Percentiles rank a stretch among this genome's conserved stretches.
Evolutionary conservation across 2,113 vertebrate species (phyloP).

Genomic region (Candoia aspera): DNA sequence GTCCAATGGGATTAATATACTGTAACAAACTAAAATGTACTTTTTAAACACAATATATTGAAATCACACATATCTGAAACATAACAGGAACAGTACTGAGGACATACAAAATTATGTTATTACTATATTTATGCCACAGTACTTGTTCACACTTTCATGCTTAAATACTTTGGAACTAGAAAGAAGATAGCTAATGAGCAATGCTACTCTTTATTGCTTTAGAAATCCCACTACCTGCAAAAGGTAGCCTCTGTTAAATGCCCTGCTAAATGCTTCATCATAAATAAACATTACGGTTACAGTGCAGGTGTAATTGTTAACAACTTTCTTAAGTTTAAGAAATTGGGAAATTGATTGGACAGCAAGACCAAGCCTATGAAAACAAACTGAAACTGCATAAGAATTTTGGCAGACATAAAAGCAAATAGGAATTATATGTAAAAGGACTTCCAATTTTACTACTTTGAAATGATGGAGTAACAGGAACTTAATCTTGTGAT

Average conservation of each 20-base stretch:
- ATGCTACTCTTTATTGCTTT: not conserved
- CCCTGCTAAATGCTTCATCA: not conserved
- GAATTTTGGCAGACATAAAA: not conserved
- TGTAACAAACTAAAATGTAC: not conserved
- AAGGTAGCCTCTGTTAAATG: slow-evolving; percentile 5
- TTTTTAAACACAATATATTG: not conserved
- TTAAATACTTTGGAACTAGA: not conserved
- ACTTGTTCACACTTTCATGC: not conserved
- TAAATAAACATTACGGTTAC: not conserved
- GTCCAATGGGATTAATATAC: not conserved
- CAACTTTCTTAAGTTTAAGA: not conserved
- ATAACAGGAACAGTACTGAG: not conserved
- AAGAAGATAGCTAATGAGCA: not conserved
- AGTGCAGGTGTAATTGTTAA: not conserved
- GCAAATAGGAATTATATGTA: not conserved
- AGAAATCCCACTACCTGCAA: not conserved
- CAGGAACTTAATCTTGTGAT: not conserved
- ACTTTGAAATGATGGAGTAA: not conserved
- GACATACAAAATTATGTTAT: not conserved
- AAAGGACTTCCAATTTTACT: too few species aligned
- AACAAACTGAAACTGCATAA: not conserved
- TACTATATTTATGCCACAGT: not conserved
- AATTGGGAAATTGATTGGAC: not conserved
- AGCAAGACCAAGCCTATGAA: not conserved
- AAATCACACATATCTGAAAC: not conserved